These are phyloP conservation scores for Xenopus petersii DNA, from an alignment of 2,797 vertebrate species.

Conservation along the genomic window DNA sequence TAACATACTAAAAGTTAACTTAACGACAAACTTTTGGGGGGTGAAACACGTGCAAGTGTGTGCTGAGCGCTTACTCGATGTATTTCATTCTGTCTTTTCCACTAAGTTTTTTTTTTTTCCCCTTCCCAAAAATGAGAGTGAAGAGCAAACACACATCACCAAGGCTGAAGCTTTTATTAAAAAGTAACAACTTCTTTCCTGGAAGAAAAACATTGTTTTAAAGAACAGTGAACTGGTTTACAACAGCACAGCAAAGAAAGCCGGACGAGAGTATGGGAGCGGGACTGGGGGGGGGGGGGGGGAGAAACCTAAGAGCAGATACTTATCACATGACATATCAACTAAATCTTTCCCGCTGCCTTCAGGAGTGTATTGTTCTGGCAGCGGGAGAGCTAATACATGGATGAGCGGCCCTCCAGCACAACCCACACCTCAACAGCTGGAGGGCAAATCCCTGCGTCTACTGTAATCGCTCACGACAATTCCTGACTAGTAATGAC, in stretches of 20 bases:
- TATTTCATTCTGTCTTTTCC: no score
- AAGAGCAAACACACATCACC: constrained; percentile 19
- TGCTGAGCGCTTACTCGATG: no score
- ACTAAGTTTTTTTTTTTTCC: no score
- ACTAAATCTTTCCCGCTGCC: neutral
- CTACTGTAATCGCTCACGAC: neutral
- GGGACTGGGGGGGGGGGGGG: no score
- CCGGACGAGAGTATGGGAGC: neutral
- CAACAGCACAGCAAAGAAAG: neutral
- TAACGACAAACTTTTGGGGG: no score
- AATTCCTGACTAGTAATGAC: neutral
- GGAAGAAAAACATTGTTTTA: constrained; percentile 12
- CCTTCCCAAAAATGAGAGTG: neutral
- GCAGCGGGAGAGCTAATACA: neutral
- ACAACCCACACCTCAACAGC: neutral
- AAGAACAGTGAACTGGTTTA: constrained; percentile 13
- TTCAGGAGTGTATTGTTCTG: no score
- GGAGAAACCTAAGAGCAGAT: no score
- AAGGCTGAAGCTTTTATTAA: constrained; percentile 38
- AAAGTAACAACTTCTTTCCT: constrained; percentile 31
- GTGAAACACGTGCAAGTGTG: no score
- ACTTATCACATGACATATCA: no score
- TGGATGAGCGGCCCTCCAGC: neutral
- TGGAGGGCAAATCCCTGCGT: neutral
- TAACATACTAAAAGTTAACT: no score